These are phyloP conservation scores for Anas acuta DNA, from an alignment of 2,797 vertebrate genomes.

Conservation along the genomic window DNA sequence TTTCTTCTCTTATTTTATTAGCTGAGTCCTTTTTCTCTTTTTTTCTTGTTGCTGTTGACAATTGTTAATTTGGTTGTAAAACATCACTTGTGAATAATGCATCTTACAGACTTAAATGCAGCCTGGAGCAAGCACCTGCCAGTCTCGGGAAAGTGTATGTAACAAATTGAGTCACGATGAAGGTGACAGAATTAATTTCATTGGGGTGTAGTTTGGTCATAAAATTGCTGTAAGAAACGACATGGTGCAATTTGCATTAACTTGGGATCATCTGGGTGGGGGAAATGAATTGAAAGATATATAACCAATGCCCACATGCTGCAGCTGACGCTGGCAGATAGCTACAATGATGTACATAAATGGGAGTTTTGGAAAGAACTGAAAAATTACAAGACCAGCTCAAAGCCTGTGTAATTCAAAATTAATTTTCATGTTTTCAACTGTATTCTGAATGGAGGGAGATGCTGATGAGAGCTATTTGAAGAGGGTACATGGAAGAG, in stretches of 20 bases:
- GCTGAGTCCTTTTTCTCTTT: rapidly evolving
- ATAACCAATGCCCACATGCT: not conserved
- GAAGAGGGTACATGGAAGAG: slow-evolving; percentile 8
- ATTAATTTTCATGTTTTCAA: slow-evolving; percentile 35
- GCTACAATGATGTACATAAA: not conserved
- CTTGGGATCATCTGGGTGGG: not conserved
- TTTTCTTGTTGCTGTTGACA: not conserved
- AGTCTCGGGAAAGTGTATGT: not conserved
- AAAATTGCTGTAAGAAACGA: slow-evolving; percentile 34
- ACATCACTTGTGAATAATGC: not conserved
- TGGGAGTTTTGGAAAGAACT: not conserved
- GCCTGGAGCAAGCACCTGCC: slow-evolving; percentile 44
- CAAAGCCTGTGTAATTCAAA: slow-evolving; percentile 10
- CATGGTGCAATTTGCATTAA: not conserved
- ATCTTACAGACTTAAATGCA: not conserved
- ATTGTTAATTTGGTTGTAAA: slow-evolving; percentile 43
- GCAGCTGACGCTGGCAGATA: not conserved
- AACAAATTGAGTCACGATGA: not conserved
- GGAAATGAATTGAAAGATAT: not conserved
- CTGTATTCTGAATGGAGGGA: not conserved
- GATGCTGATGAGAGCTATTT: slow-evolving; percentile 24
- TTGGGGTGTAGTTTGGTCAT: not conserved
- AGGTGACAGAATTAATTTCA: slow-evolving; percentile 16
- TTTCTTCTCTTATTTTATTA: slow-evolving; percentile 31
- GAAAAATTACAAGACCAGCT: not conserved